A percentile compares a stretch with the other conserved stretches of the same genome.
Conservation (phyloP, 2,113 vertebrate genomes). For the Anoura caudifer region DNA sequence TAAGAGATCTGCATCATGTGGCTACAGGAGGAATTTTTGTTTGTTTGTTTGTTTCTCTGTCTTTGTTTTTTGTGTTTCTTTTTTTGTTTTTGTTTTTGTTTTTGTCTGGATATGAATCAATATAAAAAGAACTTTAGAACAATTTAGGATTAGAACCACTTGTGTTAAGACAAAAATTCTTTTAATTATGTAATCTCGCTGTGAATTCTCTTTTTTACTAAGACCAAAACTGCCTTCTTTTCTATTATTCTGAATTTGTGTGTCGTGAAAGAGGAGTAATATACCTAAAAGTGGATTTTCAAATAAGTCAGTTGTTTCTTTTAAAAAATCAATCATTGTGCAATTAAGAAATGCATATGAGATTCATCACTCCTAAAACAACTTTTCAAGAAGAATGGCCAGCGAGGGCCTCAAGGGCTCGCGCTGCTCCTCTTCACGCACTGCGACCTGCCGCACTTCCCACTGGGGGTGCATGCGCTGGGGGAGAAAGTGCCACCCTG, state of each 20-base stretch:
- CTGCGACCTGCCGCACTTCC: background rate
- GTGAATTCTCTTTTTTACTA: background rate
- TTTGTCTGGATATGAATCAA: conserved; percentile 21
- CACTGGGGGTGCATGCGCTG: fast-evolving
- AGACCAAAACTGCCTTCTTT: background rate
- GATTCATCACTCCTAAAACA: background rate
- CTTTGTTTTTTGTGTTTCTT: too few species aligned
- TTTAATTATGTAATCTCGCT: conserved; percentile 28
- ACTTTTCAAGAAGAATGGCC: background rate
- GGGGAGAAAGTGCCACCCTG: background rate
- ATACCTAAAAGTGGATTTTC: background rate
- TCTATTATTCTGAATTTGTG: background rate
- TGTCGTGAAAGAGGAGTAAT: background rate
- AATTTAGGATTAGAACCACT: conserved; percentile 42
- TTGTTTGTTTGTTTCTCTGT: background rate
- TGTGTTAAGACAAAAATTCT: background rate
- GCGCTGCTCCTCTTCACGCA: background rate
- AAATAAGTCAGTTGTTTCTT: background rate
- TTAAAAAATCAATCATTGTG: background rate
- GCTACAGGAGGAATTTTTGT: background rate
- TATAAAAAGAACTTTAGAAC: background rate
- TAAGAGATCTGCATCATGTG: background rate
- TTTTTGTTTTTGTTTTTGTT: too few species aligned
- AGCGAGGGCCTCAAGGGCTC: background rate
- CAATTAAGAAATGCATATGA: background rate